Evolutionary conservation across 1,140 invertebrate species (phyloP).

Genomic region (Lutraria rhynchaena): DNA sequence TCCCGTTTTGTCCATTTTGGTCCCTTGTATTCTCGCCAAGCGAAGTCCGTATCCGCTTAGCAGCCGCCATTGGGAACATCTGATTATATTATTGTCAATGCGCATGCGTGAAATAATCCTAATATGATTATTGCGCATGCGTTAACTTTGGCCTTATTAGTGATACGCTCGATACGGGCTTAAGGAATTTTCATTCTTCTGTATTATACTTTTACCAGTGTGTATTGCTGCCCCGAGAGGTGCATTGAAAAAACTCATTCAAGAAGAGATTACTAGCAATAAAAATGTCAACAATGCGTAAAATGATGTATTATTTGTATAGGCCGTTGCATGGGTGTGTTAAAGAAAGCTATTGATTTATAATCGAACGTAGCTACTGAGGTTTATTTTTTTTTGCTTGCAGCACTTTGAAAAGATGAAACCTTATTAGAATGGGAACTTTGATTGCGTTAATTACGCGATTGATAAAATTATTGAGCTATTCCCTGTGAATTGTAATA

Average conservation of each 20-base stretch:
- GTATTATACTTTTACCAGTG: conserved; percentile 18
- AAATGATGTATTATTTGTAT: conserved; percentile 37
- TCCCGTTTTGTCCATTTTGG: conserved; percentile 49
- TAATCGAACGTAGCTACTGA: too few species aligned
- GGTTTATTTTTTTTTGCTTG: too few species aligned
- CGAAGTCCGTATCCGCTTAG: conserved; percentile 60
- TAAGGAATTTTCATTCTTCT: conserved; percentile 46
- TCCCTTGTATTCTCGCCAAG: conserved; percentile 55
- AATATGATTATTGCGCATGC: conserved; percentile 50
- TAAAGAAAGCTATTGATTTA: too few species aligned
- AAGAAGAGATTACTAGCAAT: conserved; percentile 48
- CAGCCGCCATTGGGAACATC: conserved; percentile 61
- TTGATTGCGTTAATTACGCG: too few species aligned
- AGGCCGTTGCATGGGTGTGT: too few species aligned
- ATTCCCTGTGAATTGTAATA: too few species aligned
- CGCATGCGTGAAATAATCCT: conserved; percentile 49
- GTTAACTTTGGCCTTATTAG: conserved; percentile 3
- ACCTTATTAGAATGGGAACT: too few species aligned
- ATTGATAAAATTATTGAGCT: too few species aligned
- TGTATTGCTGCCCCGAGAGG: conserved; percentile 23
- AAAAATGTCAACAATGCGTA: conserved; percentile 61
- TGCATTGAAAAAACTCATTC: conserved; percentile 54
- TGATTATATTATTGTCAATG: conserved; percentile 33
- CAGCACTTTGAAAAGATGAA: too few species aligned
- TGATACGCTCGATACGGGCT: conserved; percentile 25